Conservation (phyloP, 2,797 vertebrate species). For the Heteromormyrus szaboi region DNA sequence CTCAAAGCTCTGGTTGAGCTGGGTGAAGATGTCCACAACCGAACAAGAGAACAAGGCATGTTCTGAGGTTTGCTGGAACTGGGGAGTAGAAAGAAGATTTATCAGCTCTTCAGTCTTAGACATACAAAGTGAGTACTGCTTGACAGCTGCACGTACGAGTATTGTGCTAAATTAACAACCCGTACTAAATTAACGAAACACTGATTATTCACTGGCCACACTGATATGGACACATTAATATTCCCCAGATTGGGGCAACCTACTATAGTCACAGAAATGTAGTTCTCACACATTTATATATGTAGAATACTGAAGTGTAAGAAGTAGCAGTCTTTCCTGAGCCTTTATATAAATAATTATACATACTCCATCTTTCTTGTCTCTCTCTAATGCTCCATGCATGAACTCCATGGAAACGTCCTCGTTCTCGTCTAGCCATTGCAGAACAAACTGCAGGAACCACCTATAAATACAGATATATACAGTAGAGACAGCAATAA, state of each 20-base stretch:
- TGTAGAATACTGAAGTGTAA: not conserved
- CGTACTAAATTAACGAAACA: not conserved
- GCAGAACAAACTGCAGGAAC: conserved; percentile 93
- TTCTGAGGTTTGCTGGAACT: conserved; percentile 98
- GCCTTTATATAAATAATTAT: not conserved
- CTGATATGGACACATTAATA: not conserved
- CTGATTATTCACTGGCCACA: not conserved
- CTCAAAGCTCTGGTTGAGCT: conserved; percentile 98
- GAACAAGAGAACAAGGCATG: conserved; percentile 97
- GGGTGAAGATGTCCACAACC: conserved; percentile 96
- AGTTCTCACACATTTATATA: not conserved
- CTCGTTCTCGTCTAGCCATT: conserved; percentile 96
- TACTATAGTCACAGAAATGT: not conserved
- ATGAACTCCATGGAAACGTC: conserved; percentile 96
- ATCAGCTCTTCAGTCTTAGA: not conserved
- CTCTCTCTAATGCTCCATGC: conserved; percentile 89
- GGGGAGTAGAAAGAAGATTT: not conserved
- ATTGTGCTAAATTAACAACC: not conserved
- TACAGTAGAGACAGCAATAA: not conserved
- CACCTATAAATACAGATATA: conserved; percentile 60
- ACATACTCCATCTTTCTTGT: conserved; percentile 96
- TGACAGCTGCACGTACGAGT: not conserved
- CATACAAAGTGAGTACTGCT: not conserved
- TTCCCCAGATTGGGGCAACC: not conserved
- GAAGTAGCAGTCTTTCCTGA: not conserved